Percentiles rank a stretch among this genome's conserved stretches.
Conservation (phyloP, 2,113 vertebrate species). For the Notechis scutatus region DNA sequence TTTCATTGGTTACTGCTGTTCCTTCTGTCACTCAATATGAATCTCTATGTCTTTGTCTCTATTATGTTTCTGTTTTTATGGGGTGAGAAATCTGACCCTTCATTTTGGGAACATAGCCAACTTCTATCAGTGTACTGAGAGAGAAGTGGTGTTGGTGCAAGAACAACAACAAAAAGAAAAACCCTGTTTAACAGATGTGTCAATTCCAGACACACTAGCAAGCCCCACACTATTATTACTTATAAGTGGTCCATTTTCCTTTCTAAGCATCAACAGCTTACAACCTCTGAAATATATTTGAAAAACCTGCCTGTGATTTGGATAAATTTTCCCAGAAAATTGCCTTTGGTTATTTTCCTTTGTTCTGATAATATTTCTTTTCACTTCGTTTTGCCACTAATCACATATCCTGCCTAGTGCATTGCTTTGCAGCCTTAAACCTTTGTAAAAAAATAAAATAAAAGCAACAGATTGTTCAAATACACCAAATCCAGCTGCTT, state of each 20-base stretch:
- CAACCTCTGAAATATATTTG: conserved; percentile 61
- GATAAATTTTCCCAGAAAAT: conserved; percentile 63
- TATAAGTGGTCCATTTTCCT: conserved; percentile 67
- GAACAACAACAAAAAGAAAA: neutral
- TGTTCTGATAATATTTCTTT: conserved; percentile 47
- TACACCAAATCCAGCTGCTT: conserved; percentile 14
- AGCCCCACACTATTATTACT: conserved; percentile 53
- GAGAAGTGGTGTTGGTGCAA: neutral
- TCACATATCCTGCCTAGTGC: neutral
- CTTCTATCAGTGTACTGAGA: conserved; percentile 26
- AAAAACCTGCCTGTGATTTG: conserved; percentile 62
- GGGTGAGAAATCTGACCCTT: conserved; percentile 22
- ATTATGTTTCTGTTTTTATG: neutral
- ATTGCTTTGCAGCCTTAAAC: conserved; percentile 20
- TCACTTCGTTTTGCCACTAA: conserved; percentile 31
- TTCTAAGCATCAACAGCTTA: conserved; percentile 59
- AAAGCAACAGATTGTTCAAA: neutral
- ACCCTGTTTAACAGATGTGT: conserved; percentile 42
- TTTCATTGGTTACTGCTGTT: conserved; percentile 17
- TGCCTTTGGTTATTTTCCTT: conserved; percentile 64
- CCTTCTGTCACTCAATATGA: conserved; percentile 32
- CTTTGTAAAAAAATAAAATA: neutral
- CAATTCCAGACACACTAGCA: conserved; percentile 27
- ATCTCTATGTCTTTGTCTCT: neutral
- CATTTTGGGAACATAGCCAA: conserved; percentile 21